These are phyloP conservation scores for Trichonephila clavipes DNA, from an alignment of 1,140 invertebrate species.

Conservation along the genomic window DNA sequence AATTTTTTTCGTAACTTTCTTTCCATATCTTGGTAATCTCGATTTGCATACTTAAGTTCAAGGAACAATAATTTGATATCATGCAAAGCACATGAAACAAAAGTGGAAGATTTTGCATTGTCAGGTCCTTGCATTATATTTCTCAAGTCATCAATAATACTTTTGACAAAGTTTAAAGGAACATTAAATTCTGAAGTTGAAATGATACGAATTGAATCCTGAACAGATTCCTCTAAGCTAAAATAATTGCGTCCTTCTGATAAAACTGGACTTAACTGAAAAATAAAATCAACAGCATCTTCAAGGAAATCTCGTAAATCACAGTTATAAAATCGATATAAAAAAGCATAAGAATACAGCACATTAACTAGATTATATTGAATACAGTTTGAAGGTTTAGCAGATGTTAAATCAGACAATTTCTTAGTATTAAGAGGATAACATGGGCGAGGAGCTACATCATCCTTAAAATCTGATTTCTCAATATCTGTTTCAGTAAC, in stretches of 20 bases:
- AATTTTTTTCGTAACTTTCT: conserved; percentile 18
- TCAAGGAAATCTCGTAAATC: conserved; percentile 56
- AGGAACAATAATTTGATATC: conserved; percentile 59
- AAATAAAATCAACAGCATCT: conserved; percentile 47
- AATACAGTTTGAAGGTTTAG: conserved; percentile 56
- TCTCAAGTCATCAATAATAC: conserved; percentile 45
- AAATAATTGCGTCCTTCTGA: conserved; percentile 38
- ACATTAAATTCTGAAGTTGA: not conserved
- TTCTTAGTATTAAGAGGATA: conserved; percentile 42
- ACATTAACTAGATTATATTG: conserved; percentile 61
- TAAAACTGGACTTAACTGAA: conserved; percentile 36
- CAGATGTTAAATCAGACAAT: conserved; percentile 39
- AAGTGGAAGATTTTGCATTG: conserved; percentile 51
- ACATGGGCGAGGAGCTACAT: not conserved
- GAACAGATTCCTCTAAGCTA: conserved; percentile 42
- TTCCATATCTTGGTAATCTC: not conserved
- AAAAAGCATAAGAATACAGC: conserved; percentile 56
- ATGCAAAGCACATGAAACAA: conserved; percentile 66
- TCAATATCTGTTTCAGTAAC: conserved; percentile 14
- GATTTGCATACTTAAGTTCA: conserved; percentile 6
- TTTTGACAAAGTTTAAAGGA: conserved; percentile 48
- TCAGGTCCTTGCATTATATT: conserved; percentile 46
- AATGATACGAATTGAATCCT: conserved; percentile 66
- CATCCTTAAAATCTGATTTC: not conserved
- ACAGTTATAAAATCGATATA: conserved; percentile 67